These are phyloP conservation scores for Apodemus sylvaticus DNA, from an alignment of 2,113 vertebrate species.

Conservation along the genomic window DNA sequence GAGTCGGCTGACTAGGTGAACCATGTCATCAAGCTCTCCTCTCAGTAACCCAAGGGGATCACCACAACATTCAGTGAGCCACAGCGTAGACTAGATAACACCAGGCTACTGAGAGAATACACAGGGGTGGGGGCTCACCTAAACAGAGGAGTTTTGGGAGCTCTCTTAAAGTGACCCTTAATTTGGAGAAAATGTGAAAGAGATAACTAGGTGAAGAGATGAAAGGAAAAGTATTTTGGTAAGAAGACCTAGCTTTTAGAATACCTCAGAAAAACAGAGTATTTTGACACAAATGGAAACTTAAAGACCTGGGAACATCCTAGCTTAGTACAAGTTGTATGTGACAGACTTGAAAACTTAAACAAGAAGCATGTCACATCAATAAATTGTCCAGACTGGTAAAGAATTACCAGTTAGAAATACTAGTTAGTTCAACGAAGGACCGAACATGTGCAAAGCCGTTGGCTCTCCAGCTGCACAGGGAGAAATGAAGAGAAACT, in stretches of 20 bases:
- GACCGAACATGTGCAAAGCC: not conserved
- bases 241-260: not conserved
- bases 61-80: not conserved
- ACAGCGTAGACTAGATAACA: not conserved
- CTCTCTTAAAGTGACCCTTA: not conserved
- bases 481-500: not conserved
- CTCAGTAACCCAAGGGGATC: not conserved
- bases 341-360: not conserved
- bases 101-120: no score
- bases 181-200: not conserved
- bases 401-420: not conserved
- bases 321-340: not conserved
- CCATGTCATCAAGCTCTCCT: not conserved
- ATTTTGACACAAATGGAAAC: conserved; percentile 23
- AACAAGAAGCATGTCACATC: not conserved
- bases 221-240: not conserved
- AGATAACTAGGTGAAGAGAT: not conserved
- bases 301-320: not conserved
- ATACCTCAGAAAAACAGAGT: not conserved
- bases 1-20: not conserved
- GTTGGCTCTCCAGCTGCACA: not conserved
- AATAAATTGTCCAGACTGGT: not conserved
- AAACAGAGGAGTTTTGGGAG: not conserved
- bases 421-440: not conserved
- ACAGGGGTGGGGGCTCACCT: not conserved